Evolutionary conservation across 1,140 invertebrate species (phyloP), one percentile per base, ranked within the genome.

Genomic region (Drosophila baimaii): DNA sequence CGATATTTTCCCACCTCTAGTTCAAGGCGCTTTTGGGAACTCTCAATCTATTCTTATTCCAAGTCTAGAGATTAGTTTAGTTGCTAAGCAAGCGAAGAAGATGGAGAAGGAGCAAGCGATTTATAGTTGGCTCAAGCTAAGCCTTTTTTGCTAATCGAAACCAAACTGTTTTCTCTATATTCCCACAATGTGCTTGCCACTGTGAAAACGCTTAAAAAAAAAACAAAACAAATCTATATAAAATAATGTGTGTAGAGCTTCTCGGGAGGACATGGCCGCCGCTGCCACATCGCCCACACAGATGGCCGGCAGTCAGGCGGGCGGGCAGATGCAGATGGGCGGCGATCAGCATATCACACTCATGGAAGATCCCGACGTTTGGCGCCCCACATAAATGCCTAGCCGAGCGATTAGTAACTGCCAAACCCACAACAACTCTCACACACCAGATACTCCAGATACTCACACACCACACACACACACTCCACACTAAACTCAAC

Each of bases 331-430:
- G 93, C 94, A 92, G 93, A 94, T 93, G 93, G 94, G 94, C 93
- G 94, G 93, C 81, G 93, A 95, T 92, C 94, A 95, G 77, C 94
- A 95, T 92, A 95, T 95, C 79, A 97, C 96, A 72, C 94, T 97
- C 61, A 97, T 97, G 96, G 96, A 97, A 93, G 96, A 97, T 93
- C 96, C 96, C 47, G 96, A 97, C 93, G 96, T 97, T 79, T 97
- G 96, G 96, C 95, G 96, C 92, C 96, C 96, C 90, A 97, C 96
- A 94, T 97, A 97, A 96, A 94, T 92, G 44, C 70, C 51, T 58
- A 59, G 83, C 13, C 41, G 59, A 68, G 76, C 43, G 56, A 63
- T 71, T 71, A 81, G 62, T 72, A 82, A 85, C 85, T 85, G 86
- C 81, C 81, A 90, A 84, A 79, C 55, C 46, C 69, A 69, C 44